Conservation (phyloP, 2,888 invertebrate species). For the Aphrophora alni region DNA sequence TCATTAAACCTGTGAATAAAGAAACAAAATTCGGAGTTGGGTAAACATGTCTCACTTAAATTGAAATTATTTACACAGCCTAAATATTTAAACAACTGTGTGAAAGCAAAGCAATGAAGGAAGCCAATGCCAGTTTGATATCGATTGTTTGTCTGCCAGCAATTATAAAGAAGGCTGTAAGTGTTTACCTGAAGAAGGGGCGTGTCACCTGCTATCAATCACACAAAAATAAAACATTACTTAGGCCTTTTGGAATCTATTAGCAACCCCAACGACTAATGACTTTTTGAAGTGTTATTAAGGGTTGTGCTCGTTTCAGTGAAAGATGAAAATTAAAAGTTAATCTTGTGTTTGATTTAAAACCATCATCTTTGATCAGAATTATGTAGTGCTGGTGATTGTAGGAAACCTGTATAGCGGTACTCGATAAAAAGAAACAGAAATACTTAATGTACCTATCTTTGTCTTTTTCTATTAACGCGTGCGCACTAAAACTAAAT, state of each 20-base stretch:
- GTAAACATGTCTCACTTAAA: slow-evolving; percentile 4
- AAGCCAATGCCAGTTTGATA: neutral
- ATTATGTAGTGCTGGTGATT: no score
- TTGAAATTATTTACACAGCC: neutral
- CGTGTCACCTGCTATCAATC: neutral
- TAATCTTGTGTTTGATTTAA: no score
- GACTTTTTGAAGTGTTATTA: slow-evolving; percentile 6
- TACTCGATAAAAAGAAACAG: no score
- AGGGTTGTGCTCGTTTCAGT: neutral
- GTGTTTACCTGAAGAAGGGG: slow-evolving; percentile 5
- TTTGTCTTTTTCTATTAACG: no score
- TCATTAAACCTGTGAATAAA: neutral
- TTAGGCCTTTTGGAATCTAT: slow-evolving; percentile 1
- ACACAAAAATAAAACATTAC: slow-evolving; percentile 6
- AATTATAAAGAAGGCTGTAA: neutral
- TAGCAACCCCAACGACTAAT: neutral
- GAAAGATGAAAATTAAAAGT: neutral
- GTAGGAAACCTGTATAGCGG: no score
- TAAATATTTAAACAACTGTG: neutral
- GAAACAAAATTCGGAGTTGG: neutral
- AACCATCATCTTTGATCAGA: no score
- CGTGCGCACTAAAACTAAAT: no score
- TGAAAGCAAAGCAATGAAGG: neutral
- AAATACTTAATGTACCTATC: no score
- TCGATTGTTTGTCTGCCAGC: neutral